Evolutionary conservation across 2,797 vertebrate genomes (phyloP).

Genomic region (Sebastes umbrosus): DNA sequence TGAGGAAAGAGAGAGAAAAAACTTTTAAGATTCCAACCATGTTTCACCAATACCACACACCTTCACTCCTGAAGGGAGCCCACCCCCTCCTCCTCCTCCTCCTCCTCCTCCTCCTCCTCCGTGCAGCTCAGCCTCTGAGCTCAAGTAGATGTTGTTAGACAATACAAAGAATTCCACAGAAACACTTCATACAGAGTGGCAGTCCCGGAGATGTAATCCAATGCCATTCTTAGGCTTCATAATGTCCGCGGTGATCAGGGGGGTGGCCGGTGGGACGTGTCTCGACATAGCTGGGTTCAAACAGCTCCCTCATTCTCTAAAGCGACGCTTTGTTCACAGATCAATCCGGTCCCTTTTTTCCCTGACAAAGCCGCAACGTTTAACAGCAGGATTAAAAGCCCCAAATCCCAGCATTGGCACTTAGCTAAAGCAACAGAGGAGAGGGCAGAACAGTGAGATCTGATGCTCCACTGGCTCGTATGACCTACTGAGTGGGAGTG

Average conservation of each 20-base stretch:
- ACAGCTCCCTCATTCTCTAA: conserved; percentile 84
- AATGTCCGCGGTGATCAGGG: conserved; percentile 83
- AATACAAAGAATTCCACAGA: conserved; percentile 88
- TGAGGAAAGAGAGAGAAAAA: conserved; percentile 51
- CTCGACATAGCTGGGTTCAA: conserved; percentile 85
- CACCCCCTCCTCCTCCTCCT: background rate
- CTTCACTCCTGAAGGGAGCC: conserved; percentile 72
- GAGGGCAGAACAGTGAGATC: conserved; percentile 62
- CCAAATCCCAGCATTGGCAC: conserved; percentile 81
- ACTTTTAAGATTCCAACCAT: conserved; percentile 77
- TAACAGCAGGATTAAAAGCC: conserved; percentile 87
- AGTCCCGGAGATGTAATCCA: conserved; percentile 87
- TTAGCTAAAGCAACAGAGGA: conserved; percentile 81
- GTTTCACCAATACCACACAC: conserved; percentile 80
- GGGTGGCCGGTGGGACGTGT: conserved; percentile 82
- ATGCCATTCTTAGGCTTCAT: conserved; percentile 87
- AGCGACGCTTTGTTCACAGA: conserved; percentile 86
- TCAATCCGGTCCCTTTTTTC: conserved; percentile 77
- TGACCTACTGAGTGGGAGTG: conserved; percentile 52
- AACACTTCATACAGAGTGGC: conserved; percentile 87
- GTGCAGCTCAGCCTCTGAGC: conserved; percentile 73
- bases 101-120: conserved; percentile 6
- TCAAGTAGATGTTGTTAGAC: conserved; percentile 87
- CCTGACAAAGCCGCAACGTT: conserved; percentile 83
- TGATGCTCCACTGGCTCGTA: conserved; percentile 60